A percentile compares a stretch with the other conserved stretches of the same genome.
These are phyloP conservation scores for Polymixis flavicincta DNA, from an alignment of 2,888 invertebrate species.

Conservation along the genomic window DNA sequence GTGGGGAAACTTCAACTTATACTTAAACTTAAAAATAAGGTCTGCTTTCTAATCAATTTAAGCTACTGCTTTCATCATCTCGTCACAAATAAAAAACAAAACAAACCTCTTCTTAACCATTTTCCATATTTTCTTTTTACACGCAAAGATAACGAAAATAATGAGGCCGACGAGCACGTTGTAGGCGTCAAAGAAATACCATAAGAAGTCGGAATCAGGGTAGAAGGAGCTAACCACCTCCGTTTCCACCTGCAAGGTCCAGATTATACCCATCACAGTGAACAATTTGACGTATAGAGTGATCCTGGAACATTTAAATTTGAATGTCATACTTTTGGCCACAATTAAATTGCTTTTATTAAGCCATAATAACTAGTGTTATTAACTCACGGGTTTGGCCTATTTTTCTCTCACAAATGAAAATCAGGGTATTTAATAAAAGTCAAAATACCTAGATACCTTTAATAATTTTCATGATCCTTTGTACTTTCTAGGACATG, in stretches of 20 bases:
- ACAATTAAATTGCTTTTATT: conserved; percentile 48
- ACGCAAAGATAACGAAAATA: too few relatives aligned
- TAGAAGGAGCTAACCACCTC: conserved; percentile 91
- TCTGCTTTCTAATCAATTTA: not conserved
- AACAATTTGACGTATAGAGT: conserved; percentile 91
- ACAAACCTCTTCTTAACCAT: too few relatives aligned
- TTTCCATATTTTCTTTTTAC: too few relatives aligned
- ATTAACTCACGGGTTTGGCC: not conserved
- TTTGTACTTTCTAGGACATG: not conserved
- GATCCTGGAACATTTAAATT: conserved; percentile 87
- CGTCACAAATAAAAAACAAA: too few relatives aligned
- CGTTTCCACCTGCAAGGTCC: conserved; percentile 90
- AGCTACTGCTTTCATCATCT: too few relatives aligned
- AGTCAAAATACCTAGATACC: not conserved
- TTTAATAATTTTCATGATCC: not conserved
- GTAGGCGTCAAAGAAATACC: conserved; percentile 92
- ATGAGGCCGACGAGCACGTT: conserved; percentile 90
- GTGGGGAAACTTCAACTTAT: not conserved
- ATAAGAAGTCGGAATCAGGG: conserved; percentile 85
- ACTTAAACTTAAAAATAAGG: conserved; percentile 4
- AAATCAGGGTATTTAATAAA: not conserved
- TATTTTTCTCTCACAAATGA: not conserved
- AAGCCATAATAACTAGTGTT: conserved; percentile 7
- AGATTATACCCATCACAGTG: conserved; percentile 80
- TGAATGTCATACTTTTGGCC: conserved; percentile 52